Evolutionary conservation across 2,113 vertebrate genomes (phyloP).

Genomic region (Bucco capensis): DNA sequence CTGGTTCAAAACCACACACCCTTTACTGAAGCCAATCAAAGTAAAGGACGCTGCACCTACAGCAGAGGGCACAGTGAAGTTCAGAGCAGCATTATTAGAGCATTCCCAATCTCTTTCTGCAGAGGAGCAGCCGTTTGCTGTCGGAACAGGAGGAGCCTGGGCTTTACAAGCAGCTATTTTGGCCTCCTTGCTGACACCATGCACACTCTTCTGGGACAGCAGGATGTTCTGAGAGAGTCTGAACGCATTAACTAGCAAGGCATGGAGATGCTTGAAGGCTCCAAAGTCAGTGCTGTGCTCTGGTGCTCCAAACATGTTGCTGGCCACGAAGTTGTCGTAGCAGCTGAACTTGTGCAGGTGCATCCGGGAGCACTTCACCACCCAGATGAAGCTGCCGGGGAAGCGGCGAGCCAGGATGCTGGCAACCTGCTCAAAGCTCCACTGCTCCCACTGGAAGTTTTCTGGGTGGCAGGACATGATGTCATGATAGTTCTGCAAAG

Average conservation of each 20-base stretch:
- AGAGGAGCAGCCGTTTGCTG: constrained; percentile 70
- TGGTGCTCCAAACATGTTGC: constrained; percentile 94
- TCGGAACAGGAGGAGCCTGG: constrained; percentile 30
- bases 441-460: constrained; percentile 85
- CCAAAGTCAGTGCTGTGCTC: constrained; percentile 82
- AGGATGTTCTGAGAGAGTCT: constrained; percentile 74
- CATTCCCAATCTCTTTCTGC: constrained; percentile 62
- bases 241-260: constrained; percentile 87
- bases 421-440: constrained; percentile 91
- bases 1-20: constrained; percentile 97
- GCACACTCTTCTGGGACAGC: constrained; percentile 60
- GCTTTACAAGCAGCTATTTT: constrained; percentile 59
- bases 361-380: constrained; percentile 90
- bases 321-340: constrained; percentile 92
- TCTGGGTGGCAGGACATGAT: constrained; percentile 89
- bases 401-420: constrained; percentile 82
- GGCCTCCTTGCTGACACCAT: constrained; percentile 61
- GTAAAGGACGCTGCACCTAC: constrained; percentile 73
- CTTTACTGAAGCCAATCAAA: constrained; percentile 97
- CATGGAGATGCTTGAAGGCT: constrained; percentile 87
- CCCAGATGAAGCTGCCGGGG: constrained; percentile 85
- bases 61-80: constrained; percentile 61
- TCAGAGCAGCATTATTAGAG: constrained; percentile 23
- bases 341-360: constrained; percentile 98
- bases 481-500: constrained; percentile 88